Base-by-base conservation (phyloP, 2,797 vertebrate species). In the Eidolon dupreanum region DNA sequence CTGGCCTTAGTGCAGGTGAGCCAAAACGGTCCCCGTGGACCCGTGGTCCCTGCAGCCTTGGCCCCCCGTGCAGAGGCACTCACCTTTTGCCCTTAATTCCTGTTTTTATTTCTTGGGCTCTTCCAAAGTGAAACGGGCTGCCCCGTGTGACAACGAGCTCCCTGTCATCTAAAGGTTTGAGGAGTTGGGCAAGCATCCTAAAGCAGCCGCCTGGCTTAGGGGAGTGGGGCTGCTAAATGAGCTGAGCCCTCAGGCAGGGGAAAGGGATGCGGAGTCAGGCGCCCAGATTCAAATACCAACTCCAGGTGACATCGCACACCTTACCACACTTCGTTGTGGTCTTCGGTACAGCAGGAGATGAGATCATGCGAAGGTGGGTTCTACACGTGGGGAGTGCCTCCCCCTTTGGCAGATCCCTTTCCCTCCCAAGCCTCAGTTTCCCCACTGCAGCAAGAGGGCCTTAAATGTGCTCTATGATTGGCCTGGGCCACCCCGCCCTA, bases 291-390 rank as follows among this genome's bases (percentile, higher is more conserved):
- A 38, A 70, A 28, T 5, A 43, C 1, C 71, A 31, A 1, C 75
- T 49, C 51, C 4, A 13, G 2, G 20, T 0, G 0, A 33, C 73
- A 53, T 0, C 0, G 0, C 38, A 22, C 24, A 20, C 63, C 12
- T 17, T 31, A 10, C 17, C 70, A 17, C 19, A 16, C 4, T 9
- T 53, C 1, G 0, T 31, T 16, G 31, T 57, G 63, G 43, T 20
- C 57, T 20, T 1, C 13, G 31, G 46, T 0, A 11, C 9, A 57
- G 20, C 10, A 26, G 16, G 66, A 33, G 8, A 61, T 7, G 26
- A 66, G 73, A 13, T 26, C 53, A 1, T 0, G 24, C 33, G 17
- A 31, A 46, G 65, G 12, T 8, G 43, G 19, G 31, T 9, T 33
- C 46, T 33, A 5, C 1, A 28, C 19, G 0, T 3, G 16, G 33